phyloP scores from a whole-genome alignment of 2,797 vertebrate species.

The Smutsia gigantea region DNA sequence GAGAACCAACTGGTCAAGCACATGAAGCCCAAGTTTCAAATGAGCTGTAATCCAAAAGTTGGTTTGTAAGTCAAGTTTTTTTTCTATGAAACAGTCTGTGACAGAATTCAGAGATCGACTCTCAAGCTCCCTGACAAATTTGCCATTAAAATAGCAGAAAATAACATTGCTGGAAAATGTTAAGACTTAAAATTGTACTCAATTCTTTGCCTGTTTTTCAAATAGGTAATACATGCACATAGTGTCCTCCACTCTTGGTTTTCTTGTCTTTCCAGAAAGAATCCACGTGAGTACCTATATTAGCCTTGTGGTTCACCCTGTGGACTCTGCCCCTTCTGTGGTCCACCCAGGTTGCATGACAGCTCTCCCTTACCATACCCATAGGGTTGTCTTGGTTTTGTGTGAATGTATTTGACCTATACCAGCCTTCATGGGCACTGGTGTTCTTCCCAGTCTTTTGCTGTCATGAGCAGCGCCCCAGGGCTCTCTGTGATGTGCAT shows the following conservation, averaged over 20 bases:
- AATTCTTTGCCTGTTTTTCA: not conserved
- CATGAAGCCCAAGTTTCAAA: not conserved
- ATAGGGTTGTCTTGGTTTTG: rapidly evolving
- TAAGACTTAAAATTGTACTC: not conserved
- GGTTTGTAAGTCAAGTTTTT: not conserved
- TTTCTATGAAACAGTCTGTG: not conserved
- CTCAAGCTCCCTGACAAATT: not conserved
- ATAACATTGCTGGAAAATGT: not conserved
- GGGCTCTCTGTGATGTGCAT: not conserved
- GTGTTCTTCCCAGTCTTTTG: not conserved
- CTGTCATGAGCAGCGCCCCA: rapidly evolving
- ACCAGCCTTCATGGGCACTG: not conserved
- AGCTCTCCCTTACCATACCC: not conserved
- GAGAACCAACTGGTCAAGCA: not conserved
- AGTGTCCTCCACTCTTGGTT: not conserved
- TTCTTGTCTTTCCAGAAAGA: not conserved
- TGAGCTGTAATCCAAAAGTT: not conserved
- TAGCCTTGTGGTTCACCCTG: rapidly evolving
- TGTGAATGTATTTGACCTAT: rapidly evolving
- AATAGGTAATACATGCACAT: rapidly evolving
- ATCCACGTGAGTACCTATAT: rapidly evolving
- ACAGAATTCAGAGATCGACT: not conserved
- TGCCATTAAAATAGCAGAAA: not conserved
- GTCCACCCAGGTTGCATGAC: rapidly evolving
- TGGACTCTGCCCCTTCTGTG: too few relatives aligned